phyloP scores from a whole-genome alignment of 1,140 invertebrate species.

The Meteorus sp. region DNA sequence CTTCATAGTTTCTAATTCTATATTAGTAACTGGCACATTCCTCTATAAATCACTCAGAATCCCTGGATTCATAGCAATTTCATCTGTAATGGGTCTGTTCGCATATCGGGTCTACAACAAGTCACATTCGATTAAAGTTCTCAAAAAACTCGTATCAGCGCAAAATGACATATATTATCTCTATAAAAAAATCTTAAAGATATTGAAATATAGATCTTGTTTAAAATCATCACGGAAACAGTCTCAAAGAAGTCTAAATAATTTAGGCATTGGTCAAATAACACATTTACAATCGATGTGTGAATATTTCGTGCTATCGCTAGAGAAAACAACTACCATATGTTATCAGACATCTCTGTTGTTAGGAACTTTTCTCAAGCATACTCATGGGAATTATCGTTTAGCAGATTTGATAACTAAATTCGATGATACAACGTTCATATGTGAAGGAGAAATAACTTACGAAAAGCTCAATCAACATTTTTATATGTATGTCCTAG shows the following conservation, averaged over 20 bases:
- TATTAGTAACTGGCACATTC: slow-evolving; percentile 25
- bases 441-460: slow-evolving; percentile 39
- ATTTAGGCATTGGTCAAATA: slow-evolving; percentile 36
- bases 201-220: slow-evolving; percentile 40
- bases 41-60: slow-evolving; percentile 26
- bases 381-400: too few relatives aligned
- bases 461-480: slow-evolving; percentile 42
- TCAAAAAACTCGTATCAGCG: slow-evolving; percentile 36
- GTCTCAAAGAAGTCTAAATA: slow-evolving; percentile 30
- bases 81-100: slow-evolving; percentile 27
- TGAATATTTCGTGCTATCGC: slow-evolving; percentile 37
- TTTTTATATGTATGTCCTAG: slow-evolving; percentile 49
- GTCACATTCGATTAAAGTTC: slow-evolving; percentile 26
- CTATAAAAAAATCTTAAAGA: slow-evolving; percentile 44
- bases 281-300: slow-evolving; percentile 42
- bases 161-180: slow-evolving; percentile 45
- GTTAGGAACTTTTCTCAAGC: slow-evolving; percentile 37
- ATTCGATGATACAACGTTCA: slow-evolving; percentile 38
- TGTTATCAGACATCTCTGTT: slow-evolving; percentile 38
- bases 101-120: slow-evolving; percentile 32
- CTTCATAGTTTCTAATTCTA: slow-evolving; percentile 31
- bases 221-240: slow-evolving; percentile 35
- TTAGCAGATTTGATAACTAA: slow-evolving; percentile 35
- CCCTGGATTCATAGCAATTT: slow-evolving; percentile 25
- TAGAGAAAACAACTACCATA: slow-evolving; percentile 37